Conservation (phyloP, 2,888 invertebrate species). For the Argyra leucocephala region DNA sequence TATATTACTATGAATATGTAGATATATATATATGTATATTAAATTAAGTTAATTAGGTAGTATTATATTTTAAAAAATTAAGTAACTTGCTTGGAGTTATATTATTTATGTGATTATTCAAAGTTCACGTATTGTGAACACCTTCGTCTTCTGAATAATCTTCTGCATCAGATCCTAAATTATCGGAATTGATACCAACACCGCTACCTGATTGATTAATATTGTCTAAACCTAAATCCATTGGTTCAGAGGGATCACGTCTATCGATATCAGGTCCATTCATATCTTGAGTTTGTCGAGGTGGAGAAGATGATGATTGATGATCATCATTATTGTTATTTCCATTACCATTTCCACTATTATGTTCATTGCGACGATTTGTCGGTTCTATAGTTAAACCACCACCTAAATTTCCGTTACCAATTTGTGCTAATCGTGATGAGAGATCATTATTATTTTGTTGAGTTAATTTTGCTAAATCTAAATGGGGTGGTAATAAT, state of each 20-base stretch:
- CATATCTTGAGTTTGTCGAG: slow-evolving; percentile 13
- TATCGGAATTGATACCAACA: slow-evolving; percentile 36
- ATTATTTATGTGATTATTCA: not conserved
- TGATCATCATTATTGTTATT: slow-evolving; percentile 17
- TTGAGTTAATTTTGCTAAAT: slow-evolving; percentile 38
- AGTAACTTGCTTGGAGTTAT: slow-evolving; percentile 2
- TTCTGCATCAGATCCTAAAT: slow-evolving; percentile 34
- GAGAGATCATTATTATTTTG: slow-evolving; percentile 23
- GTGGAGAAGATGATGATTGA: slow-evolving; percentile 11
- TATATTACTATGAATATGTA: too few relatives aligned
- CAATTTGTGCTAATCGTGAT: slow-evolving; percentile 18
- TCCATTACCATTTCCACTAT: slow-evolving; percentile 25
- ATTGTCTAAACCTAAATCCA: slow-evolving; percentile 40
- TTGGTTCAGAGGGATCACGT: slow-evolving; percentile 40
- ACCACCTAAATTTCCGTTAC: slow-evolving; percentile 24
- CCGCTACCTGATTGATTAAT: slow-evolving; percentile 39
- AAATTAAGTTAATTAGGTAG: too few relatives aligned
- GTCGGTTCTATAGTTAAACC: slow-evolving; percentile 38
- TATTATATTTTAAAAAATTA: slow-evolving; percentile 12
- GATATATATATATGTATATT: too few relatives aligned
- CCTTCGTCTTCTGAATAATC: slow-evolving; percentile 44
- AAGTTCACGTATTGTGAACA: slow-evolving; percentile 38
- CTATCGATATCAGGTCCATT: slow-evolving; percentile 30
- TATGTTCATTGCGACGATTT: slow-evolving; percentile 31
- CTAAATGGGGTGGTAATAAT: slow-evolving; percentile 40